phyloP scores from a whole-genome alignment of 1,140 invertebrate genomes.

The Plutomurus gul region DNA sequence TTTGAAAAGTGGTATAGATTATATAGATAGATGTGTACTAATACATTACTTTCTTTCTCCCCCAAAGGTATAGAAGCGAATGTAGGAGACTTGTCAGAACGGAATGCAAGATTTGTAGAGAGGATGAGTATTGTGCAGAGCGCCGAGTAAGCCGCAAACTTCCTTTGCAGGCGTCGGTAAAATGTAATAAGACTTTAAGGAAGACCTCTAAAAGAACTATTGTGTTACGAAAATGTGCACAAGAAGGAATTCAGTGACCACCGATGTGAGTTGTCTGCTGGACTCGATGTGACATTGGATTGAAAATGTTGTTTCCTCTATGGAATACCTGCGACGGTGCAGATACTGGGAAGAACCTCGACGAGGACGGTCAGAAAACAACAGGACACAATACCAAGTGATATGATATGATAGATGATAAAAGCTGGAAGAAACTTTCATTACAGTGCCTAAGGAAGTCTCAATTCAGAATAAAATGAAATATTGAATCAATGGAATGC shows the following conservation, averaged over 20 bases:
- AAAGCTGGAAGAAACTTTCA: not conserved
- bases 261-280: not conserved
- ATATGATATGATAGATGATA: constrained; percentile 19
- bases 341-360: too few species aligned
- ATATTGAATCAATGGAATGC: constrained; percentile 6
- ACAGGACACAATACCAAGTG: not conserved
- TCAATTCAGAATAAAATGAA: constrained; percentile 15
- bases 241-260: not conserved
- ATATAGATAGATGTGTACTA: too few species aligned
- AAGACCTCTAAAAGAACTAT: not conserved
- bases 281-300: not conserved
- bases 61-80: too few species aligned
- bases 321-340: constrained; percentile 1
- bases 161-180: not conserved
- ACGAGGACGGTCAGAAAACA: too few species aligned
- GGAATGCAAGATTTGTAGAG: not conserved
- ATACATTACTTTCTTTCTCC: too few species aligned
- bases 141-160: constrained; percentile 5
- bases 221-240: not conserved
- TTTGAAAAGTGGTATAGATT: too few species aligned
- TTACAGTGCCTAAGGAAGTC: not conserved
- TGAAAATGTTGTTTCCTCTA: not conserved
- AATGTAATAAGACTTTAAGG: not conserved
- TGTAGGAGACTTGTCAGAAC: not conserved
- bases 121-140: not conserved